Percentiles rank a stretch among this genome's conserved stretches.
Conservation (phyloP, 2,113 vertebrate genomes). For the Macheiramphus alcinus region DNA sequence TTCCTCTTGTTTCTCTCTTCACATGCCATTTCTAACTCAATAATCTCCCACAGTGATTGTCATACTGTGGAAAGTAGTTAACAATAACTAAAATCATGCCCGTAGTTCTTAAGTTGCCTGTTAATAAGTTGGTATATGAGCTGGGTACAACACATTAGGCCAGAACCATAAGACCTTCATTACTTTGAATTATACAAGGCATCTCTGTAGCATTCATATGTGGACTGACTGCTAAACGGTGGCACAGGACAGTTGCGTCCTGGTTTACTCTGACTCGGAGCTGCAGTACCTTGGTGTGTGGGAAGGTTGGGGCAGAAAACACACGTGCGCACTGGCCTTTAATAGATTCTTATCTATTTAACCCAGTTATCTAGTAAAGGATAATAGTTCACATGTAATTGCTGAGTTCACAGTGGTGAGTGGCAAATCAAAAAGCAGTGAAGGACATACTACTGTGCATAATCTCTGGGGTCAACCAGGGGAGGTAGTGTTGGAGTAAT, state of each 20-base stretch:
- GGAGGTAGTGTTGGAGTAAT: background rate
- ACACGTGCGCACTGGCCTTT: background rate
- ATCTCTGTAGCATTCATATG: background rate
- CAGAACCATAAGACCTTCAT: background rate
- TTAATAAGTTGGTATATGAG: background rate
- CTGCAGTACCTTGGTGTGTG: background rate
- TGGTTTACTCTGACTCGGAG: background rate
- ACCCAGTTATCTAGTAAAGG: background rate
- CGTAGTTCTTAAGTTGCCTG: background rate
- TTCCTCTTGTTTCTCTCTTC: constrained; percentile 17
- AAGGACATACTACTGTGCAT: background rate
- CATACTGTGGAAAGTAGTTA: background rate
- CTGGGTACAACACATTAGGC: background rate
- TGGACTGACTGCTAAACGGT: background rate
- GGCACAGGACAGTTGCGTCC: background rate
- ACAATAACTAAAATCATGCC: background rate
- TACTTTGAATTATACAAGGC: background rate
- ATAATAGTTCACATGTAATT: background rate
- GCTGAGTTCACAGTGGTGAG: background rate
- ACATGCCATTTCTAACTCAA: background rate
- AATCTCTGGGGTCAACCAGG: background rate
- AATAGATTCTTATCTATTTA: background rate
- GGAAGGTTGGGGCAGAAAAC: background rate
- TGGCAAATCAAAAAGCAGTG: background rate
- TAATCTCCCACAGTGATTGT: background rate